Evolutionary conservation across 2,797 vertebrate species (phyloP).

Genomic region (Sebastes hubbsi): DNA sequence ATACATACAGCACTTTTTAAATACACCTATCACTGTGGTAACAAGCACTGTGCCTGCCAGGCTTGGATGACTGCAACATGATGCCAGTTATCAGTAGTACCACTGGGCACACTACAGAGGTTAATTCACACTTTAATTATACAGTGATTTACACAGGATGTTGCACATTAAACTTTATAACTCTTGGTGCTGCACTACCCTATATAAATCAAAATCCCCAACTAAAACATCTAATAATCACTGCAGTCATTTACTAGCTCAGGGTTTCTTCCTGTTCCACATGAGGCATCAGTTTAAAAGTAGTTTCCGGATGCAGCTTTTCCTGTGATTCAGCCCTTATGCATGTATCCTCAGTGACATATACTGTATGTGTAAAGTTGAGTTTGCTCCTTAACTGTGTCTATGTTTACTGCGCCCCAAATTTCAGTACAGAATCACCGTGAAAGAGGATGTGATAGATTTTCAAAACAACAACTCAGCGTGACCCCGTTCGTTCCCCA

Average conservation of each 20-base stretch:
- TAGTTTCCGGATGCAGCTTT: not conserved
- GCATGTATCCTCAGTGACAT: slow-evolving; percentile 2
- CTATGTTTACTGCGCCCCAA: not conserved
- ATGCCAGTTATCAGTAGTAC: slow-evolving; percentile 17
- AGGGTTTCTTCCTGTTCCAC: slow-evolving; percentile 30
- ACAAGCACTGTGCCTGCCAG: not conserved
- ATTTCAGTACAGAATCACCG: not conserved
- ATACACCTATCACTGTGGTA: not conserved
- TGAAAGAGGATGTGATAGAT: slow-evolving; percentile 25
- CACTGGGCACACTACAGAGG: slow-evolving; percentile 15
- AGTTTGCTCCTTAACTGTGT: not conserved
- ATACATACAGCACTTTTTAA: not conserved
- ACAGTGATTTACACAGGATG: slow-evolving; percentile 47
- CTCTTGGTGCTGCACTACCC: slow-evolving; percentile 11
- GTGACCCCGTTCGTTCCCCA: not conserved
- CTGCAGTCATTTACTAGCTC: slow-evolving; percentile 24
- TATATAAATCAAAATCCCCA: slow-evolving; percentile 41
- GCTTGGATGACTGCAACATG: not conserved
- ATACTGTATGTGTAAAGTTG: slow-evolving; percentile 8
- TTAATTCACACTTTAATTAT: slow-evolving; percentile 48
- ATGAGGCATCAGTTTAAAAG: slow-evolving; percentile 9
- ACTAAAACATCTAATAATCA: slow-evolving; percentile 44
- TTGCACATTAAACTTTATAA: slow-evolving; percentile 49
- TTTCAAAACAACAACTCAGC: slow-evolving; percentile 26
- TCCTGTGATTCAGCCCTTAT: slow-evolving; percentile 32